Evolutionary conservation across 2,113 vertebrate genomes (phyloP).

Genomic region (Strix aluco): DNA sequence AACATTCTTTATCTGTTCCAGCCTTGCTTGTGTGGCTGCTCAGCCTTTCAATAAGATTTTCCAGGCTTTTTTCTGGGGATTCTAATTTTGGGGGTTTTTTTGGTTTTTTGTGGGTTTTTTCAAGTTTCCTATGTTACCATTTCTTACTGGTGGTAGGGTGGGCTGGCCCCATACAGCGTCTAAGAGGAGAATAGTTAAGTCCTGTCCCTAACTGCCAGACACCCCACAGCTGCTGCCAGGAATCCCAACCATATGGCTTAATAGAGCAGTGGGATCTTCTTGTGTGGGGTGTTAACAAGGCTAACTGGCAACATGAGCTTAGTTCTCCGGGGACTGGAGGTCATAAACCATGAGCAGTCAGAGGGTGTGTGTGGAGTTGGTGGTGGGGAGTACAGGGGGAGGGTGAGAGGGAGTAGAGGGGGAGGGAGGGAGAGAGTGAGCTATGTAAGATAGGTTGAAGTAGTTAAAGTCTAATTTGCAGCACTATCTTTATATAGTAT

Average conservation of each 20-base stretch:
- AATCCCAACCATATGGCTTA: background rate
- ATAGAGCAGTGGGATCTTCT: background rate
- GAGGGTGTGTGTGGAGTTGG: background rate
- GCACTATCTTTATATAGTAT: rapidly evolving
- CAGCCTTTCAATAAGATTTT: background rate
- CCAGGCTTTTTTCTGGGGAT: background rate
- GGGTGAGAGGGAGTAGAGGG: too few relatives aligned
- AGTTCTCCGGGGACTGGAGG: background rate
- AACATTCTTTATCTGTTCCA: background rate
- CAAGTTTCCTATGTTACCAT: background rate
- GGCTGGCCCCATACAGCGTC: too few relatives aligned
- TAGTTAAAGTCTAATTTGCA: background rate
- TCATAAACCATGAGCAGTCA: background rate
- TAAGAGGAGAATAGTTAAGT: background rate
- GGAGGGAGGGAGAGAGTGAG: background rate
- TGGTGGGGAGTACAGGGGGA: too few relatives aligned
- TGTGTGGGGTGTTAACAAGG: background rate
- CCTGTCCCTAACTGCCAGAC: background rate
- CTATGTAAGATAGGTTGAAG: background rate
- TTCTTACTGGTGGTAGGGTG: background rate
- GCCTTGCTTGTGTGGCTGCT: background rate
- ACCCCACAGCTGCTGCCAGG: background rate
- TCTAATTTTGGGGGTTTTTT: background rate
- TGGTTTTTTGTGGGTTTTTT: background rate
- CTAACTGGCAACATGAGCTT: background rate